phyloP scores from a whole-genome alignment of 2,797 vertebrate genomes.

The Microcaecilia unicolor region DNA sequence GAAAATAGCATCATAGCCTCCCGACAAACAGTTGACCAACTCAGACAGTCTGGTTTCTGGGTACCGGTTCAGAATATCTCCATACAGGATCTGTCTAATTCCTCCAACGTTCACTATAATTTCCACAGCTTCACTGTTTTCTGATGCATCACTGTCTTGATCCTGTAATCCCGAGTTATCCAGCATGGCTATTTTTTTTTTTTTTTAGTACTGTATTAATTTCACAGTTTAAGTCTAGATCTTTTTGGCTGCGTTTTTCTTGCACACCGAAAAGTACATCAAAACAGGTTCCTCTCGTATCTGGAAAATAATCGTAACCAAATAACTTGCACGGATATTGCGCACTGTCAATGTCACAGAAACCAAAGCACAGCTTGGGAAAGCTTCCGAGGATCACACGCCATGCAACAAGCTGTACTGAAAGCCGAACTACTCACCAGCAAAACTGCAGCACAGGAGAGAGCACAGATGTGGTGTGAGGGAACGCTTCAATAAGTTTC shows the following conservation, averaged over 20 bases:
- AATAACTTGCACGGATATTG: too few species aligned
- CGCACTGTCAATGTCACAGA: too few species aligned
- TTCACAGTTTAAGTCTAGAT: slow-evolving; percentile 14
- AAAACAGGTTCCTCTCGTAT: not conserved
- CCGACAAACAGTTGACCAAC: slow-evolving; percentile 67
- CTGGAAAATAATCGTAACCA: slow-evolving; percentile 1
- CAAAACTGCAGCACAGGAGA: slow-evolving; percentile 17
- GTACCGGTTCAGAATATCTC: slow-evolving; percentile 76
- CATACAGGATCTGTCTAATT: slow-evolving; percentile 75
- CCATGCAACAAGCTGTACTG: slow-evolving; percentile 35
- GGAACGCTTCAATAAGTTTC: slow-evolving; percentile 18
- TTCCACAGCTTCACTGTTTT: slow-evolving; percentile 63
- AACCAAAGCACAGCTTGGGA: too few species aligned
- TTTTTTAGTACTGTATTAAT: too few species aligned
- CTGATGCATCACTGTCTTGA: slow-evolving; percentile 44
- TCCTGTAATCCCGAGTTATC: slow-evolving; percentile 62
- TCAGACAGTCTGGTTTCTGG: slow-evolving; percentile 87
- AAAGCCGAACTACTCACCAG: slow-evolving; percentile 29
- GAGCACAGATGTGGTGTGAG: slow-evolving; percentile 23
- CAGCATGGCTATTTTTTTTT: too few species aligned
- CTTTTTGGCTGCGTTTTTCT: slow-evolving; percentile 13
- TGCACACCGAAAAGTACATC: slow-evolving; percentile 11
- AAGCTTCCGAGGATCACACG: slow-evolving; percentile 22
- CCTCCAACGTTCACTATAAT: slow-evolving; percentile 89
- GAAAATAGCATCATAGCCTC: slow-evolving; percentile 70